A percentile compares a stretch with the other conserved stretches of the same genome.
These are phyloP conservation scores for Oscheius myriophilus DNA, from an alignment of 2,888 invertebrate species.

Conservation along the genomic window DNA sequence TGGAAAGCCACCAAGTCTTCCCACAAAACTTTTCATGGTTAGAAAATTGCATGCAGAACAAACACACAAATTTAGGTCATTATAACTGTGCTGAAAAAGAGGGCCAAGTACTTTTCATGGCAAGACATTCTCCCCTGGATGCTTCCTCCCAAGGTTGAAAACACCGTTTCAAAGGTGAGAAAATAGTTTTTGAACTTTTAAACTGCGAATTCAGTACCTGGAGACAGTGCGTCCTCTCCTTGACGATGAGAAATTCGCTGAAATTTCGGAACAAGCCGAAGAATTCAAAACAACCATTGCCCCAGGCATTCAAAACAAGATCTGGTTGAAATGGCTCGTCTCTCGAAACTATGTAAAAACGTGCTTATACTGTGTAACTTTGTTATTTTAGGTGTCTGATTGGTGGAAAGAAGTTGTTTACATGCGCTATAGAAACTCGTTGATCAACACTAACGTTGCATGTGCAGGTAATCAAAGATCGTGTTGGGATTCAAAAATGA, in stretches of 20 bases:
- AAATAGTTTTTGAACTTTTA: background rate
- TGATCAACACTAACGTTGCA: conserved; percentile 61
- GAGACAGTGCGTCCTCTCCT: conserved; percentile 58
- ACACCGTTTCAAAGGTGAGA: conserved; percentile 43
- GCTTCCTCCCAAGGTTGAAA: conserved; percentile 51
- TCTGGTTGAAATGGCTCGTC: conserved; percentile 63
- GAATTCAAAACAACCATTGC: conserved; percentile 56
- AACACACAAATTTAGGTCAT: conserved; percentile 32
- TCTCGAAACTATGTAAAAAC: conserved; percentile 57
- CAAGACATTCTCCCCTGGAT: conserved; percentile 57
- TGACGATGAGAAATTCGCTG: conserved; percentile 47
- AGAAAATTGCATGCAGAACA: background rate
- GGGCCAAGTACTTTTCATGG: conserved; percentile 55
- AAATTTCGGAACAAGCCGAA: conserved; percentile 43
- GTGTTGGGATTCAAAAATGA: background rate
- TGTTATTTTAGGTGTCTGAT: conserved; percentile 50
- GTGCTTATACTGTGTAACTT: background rate
- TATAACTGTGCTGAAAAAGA: conserved; percentile 36
- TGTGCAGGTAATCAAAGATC: conserved; percentile 48
- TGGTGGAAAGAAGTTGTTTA: conserved; percentile 67
- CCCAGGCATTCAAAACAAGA: conserved; percentile 53
- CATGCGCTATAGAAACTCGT: conserved; percentile 60
- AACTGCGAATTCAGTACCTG: conserved; percentile 42
- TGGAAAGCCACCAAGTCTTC: conserved; percentile 54
- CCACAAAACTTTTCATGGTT: conserved; percentile 59